Conservation (phyloP, 2,797 vertebrate genomes). For the Spinibarbus caldwelli region DNA sequence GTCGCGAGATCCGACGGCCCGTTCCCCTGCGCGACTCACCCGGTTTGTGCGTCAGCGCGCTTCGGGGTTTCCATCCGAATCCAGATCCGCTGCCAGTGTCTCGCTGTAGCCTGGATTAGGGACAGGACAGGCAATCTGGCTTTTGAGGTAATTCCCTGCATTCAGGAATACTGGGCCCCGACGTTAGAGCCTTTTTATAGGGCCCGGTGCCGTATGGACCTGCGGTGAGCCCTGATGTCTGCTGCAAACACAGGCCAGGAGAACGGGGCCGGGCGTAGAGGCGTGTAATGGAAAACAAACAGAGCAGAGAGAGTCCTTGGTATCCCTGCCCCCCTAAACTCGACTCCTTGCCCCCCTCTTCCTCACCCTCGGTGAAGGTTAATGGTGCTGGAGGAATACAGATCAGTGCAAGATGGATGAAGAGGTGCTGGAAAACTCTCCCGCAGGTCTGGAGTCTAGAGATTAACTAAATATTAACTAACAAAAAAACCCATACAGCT, state of each 20-base stretch:
- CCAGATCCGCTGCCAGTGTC: conserved; percentile 48
- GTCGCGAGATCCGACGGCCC: conserved; percentile 20
- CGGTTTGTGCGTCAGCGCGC: conserved; percentile 57
- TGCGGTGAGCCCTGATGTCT: conserved; percentile 56
- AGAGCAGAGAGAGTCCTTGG: conserved; percentile 39
- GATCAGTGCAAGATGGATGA: conserved; percentile 62
- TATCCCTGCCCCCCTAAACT: conserved; percentile 28
- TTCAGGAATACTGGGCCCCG: conserved; percentile 26
- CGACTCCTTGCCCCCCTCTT: conserved; percentile 26
- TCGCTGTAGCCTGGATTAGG: conserved; percentile 57
- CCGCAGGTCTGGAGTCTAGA: conserved; percentile 57
- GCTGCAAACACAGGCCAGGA: conserved; percentile 33
- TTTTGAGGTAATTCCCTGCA: conserved; percentile 54
- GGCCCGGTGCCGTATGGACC: conserved; percentile 47
- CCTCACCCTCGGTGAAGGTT: conserved; percentile 74
- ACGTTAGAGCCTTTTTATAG: conserved; percentile 50
- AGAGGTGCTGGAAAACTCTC: conserved; percentile 60
- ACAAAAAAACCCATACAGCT: conserved; percentile 61
- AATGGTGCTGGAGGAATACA: conserved; percentile 72
- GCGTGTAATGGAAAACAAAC: conserved; percentile 40
- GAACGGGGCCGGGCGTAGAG: conserved; percentile 21
- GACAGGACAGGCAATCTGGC: conserved; percentile 56
- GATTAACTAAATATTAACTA: conserved; percentile 68
- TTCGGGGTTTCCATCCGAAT: conserved; percentile 41
- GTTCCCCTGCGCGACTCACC: conserved; percentile 36